Percentiles rank a stretch among this genome's conserved stretches.
phyloP scores from a whole-genome alignment of 2,797 vertebrate species.

The Chrysocyon brachyurus region DNA sequence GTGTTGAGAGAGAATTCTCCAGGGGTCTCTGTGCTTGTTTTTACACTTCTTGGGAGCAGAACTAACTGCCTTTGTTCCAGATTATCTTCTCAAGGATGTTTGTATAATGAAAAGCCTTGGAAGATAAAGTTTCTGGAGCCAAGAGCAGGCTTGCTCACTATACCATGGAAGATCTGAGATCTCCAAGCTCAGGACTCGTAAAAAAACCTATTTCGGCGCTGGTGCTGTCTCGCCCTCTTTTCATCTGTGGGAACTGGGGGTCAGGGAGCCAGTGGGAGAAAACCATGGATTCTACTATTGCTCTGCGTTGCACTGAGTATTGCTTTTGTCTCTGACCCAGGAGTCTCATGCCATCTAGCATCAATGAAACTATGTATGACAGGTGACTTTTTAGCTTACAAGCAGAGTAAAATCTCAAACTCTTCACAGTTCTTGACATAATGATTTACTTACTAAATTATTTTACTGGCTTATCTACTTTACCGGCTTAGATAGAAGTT shows the following conservation, averaged over 20 bases:
- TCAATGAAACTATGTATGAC: neutral
- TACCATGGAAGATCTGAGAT: neutral
- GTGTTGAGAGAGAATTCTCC: no score
- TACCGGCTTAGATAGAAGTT: conserved; percentile 41
- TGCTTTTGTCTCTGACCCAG: neutral
- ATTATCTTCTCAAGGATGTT: neutral
- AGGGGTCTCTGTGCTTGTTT: neutral
- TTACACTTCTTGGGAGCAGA: neutral
- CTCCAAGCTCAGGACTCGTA: neutral
- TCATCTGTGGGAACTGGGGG: neutral
- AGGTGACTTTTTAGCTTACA: neutral
- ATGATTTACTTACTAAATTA: conserved; percentile 66
- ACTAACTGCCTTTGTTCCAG: neutral
- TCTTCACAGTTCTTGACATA: neutral
- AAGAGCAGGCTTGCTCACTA: neutral
- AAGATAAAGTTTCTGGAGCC: neutral
- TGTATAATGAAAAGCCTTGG: neutral
- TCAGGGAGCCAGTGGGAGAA: neutral
- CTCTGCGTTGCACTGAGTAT: neutral
- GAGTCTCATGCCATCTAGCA: neutral
- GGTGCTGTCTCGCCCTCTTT: neutral
- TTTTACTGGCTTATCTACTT: conserved; percentile 75
- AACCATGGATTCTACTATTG: neutral
- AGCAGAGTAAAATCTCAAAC: neutral
- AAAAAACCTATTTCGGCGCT: neutral